A percentile compares a stretch with the other conserved stretches of the same genome.
These are phyloP conservation scores for Diaperis boleti DNA, from an alignment of 2,888 invertebrate species.

Conservation along the genomic window DNA sequence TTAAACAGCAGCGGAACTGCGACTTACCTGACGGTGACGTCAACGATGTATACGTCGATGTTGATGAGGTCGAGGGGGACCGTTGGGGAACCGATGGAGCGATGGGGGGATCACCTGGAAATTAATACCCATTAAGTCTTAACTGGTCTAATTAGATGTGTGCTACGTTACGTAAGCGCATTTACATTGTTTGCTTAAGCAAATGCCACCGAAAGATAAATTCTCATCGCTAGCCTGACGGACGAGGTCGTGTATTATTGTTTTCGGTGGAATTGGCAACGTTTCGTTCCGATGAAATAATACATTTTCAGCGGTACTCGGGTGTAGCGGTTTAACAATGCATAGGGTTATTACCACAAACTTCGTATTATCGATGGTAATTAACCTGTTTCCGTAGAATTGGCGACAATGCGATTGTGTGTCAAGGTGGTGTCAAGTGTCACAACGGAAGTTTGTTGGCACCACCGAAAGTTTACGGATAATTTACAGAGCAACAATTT, in stretches of 20 bases:
- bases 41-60: constrained; percentile 40
- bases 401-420: not conserved
- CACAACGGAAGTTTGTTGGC: not conserved
- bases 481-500: no score
- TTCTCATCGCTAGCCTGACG: no score
- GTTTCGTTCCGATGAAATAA: not conserved
- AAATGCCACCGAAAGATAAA: not conserved
- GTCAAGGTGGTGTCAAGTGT: not conserved
- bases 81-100: constrained; percentile 49
- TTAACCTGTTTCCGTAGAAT: constrained; percentile 6
- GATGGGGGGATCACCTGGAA: constrained; percentile 46
- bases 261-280: not conserved
- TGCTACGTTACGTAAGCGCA: not conserved
- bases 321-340: not conserved
- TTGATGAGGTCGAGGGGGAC: constrained; percentile 51
- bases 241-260: not conserved
- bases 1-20: not conserved
- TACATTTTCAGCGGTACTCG: not conserved
- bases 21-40: constrained; percentile 32
- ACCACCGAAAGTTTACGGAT: not conserved
- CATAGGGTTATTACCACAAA: not conserved
- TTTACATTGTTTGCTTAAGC: not conserved
- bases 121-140: no score
- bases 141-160: no score
- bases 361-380: not conserved